phyloP scores from a whole-genome alignment of 2,888 invertebrate species.

The Allophyes oxyacanthae region DNA sequence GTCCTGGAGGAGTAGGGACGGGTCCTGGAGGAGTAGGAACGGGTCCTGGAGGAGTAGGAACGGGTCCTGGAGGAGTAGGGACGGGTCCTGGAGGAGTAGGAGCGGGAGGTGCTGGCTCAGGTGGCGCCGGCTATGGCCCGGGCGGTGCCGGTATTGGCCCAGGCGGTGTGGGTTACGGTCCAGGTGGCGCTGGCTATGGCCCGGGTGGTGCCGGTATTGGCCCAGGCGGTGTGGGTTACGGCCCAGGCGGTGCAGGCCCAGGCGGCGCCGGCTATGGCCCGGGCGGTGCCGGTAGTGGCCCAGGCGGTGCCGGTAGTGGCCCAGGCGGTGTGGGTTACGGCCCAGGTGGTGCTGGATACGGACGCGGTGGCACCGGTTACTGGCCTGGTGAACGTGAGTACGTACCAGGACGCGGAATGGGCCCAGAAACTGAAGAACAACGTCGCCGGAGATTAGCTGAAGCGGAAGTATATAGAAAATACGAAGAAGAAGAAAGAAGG shows the following conservation, averaged over 20 bases:
- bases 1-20: no score
- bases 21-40: no score
- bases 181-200: not conserved
- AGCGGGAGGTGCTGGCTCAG: not conserved
- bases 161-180: not conserved
- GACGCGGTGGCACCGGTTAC: not conserved
- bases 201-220: not conserved
- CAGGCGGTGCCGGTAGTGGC: not conserved
- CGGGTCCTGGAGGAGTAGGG: no score
- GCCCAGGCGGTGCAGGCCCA: not conserved
- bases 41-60: no score
- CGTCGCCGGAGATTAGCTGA: conserved; percentile 6
- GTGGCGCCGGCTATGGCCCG: not conserved
- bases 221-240: not conserved
- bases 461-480: conserved; percentile 26
- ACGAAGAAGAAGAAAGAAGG: conserved; percentile 16
- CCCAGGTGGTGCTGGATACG: not conserved
- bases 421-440: conserved; percentile 16
- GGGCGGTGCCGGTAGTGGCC: not conserved
- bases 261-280: not conserved
- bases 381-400: not conserved
- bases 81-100: not conserved
- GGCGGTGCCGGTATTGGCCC: not conserved
- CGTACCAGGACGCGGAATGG: no score
- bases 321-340: not conserved